Conservation (phyloP, 2,797 vertebrate genomes). For the Pipistrellus pipistrellus region DNA sequence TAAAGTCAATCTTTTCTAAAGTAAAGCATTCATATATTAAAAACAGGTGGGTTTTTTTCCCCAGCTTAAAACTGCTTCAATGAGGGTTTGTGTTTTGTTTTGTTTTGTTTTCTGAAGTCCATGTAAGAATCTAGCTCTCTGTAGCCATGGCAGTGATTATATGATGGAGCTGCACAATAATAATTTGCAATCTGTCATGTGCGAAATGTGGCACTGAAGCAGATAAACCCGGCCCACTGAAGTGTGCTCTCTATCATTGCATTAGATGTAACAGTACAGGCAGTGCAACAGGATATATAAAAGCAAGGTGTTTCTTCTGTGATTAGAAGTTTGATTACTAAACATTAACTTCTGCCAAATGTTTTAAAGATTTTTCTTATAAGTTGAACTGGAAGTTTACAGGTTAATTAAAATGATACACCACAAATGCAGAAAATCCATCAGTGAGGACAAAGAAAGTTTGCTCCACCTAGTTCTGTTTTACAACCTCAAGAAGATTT, state of each 20-base stretch:
- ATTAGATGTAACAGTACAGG: slow-evolving; percentile 63
- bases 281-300: slow-evolving; percentile 44
- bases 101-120: slow-evolving; percentile 50
- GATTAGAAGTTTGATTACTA: slow-evolving; percentile 62
- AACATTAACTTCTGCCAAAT: slow-evolving; percentile 65
- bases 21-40: not conserved
- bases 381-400: slow-evolving; percentile 49
- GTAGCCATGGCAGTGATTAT: slow-evolving; percentile 58
- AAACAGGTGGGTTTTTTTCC: not conserved
- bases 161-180: slow-evolving; percentile 43
- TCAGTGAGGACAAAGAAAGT: not conserved
- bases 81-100: slow-evolving; percentile 33
- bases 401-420: slow-evolving; percentile 45
- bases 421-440: not conserved
- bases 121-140: slow-evolving; percentile 38
- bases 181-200: slow-evolving; percentile 53
- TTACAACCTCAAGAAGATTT: not conserved
- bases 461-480: not conserved
- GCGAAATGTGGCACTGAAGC: slow-evolving; percentile 72
- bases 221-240: slow-evolving; percentile 27
- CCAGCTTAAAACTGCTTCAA: not conserved
- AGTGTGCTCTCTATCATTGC: slow-evolving; percentile 51
- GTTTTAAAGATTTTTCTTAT: slow-evolving; percentile 51
- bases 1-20: not conserved
- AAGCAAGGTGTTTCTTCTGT: slow-evolving; percentile 38